These are phyloP conservation scores for Xenotilapia longispinis DNA, from an alignment of 2,113 vertebrate species.

Conservation along the genomic window DNA sequence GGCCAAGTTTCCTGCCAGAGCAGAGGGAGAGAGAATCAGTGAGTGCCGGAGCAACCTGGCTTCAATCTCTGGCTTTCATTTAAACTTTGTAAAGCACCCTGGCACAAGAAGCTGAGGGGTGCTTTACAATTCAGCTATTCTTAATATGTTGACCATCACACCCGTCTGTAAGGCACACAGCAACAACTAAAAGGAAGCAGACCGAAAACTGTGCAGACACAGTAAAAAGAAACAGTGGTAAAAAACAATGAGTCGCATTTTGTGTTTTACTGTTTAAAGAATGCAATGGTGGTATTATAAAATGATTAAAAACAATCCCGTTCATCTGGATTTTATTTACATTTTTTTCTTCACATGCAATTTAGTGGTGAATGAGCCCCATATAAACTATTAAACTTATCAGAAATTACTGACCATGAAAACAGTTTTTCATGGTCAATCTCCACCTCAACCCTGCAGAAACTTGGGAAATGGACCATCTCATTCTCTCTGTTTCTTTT, in stretches of 20 bases:
- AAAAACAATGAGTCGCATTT: background rate
- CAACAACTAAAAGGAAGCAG: background rate
- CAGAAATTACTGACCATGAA: background rate
- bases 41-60: constrained; percentile 18
- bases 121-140: background rate
- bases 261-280: background rate
- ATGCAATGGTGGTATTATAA: background rate
- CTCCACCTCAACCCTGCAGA: background rate
- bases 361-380: background rate
- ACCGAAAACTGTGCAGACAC: background rate
- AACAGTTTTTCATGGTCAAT: background rate
- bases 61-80: constrained; percentile 52
- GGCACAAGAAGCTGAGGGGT: constrained; percentile 9
- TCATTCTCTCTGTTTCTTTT: background rate
- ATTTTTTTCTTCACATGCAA: background rate
- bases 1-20: constrained; percentile 8
- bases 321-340: background rate
- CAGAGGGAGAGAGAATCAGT: constrained; percentile 8
- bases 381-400: background rate
- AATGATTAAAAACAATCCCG: background rate
- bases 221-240: background rate
- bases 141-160: constrained; percentile 32
- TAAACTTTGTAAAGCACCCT: constrained; percentile 1
- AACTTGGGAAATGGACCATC: background rate
- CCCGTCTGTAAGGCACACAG: constrained; percentile 10